Conservation (phyloP, 2,888 invertebrate genomes). For the Limnephilus marmoratus region DNA sequence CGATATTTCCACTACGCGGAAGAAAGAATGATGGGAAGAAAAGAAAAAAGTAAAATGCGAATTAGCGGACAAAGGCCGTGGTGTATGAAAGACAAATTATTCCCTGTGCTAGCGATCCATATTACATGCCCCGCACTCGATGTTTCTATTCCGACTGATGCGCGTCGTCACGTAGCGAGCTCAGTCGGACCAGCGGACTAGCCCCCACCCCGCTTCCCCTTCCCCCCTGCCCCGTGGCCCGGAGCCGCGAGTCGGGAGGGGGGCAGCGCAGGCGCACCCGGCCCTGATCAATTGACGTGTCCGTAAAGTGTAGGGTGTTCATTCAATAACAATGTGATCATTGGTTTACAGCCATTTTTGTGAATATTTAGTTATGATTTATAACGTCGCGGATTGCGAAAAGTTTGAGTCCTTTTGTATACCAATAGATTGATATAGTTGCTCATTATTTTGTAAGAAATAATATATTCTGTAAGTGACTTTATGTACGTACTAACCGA, state of each 20-base stretch:
- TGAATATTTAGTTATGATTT: too few species aligned
- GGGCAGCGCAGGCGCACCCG: slow-evolving; percentile 34
- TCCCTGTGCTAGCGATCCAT: slow-evolving; percentile 63
- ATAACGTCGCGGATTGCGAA: too few species aligned
- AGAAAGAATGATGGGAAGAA: slow-evolving; percentile 52
- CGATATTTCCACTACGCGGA: slow-evolving; percentile 47
- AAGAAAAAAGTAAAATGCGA: slow-evolving; percentile 60
- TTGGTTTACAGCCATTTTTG: too few species aligned
- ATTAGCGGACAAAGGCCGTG: slow-evolving; percentile 63
- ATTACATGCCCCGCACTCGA: slow-evolving; percentile 57
- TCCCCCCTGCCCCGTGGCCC: not conserved
- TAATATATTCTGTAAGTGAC: too few species aligned
- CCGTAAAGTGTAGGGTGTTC: not conserved
- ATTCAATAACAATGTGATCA: not conserved
- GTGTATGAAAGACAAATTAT: slow-evolving; percentile 62
- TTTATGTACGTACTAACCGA: too few species aligned
- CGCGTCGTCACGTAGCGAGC: slow-evolving; percentile 49
- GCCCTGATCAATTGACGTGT: slow-evolving; percentile 53
- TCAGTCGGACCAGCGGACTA: slow-evolving; percentile 30
- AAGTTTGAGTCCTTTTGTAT: too few species aligned
- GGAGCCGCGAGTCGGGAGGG: not conserved
- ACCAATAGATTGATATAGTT: too few species aligned
- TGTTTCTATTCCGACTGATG: slow-evolving; percentile 63
- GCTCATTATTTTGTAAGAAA: too few species aligned
- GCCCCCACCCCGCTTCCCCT: not conserved